Base-by-base conservation (phyloP, 2,797 vertebrate genomes). In the Crypturellus tataupa region DNA sequence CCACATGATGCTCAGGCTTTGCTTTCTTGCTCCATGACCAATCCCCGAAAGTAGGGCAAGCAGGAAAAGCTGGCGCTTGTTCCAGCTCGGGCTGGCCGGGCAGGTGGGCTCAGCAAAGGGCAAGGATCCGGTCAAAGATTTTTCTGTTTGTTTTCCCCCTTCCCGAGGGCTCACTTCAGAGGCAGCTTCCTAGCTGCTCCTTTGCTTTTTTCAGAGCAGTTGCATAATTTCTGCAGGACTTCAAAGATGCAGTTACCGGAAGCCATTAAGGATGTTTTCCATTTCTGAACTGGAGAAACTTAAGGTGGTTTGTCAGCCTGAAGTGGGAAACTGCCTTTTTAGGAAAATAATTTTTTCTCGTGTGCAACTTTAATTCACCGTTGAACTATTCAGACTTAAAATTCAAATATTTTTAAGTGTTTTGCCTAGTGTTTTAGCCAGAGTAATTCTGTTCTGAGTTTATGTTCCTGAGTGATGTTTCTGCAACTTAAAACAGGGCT, bases 221-320 rank as follows among this genome's bases (percentile, higher is more conserved):
- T 92, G 25, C 42, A 71, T 75, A 95, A 87, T 85, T 89, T 18
- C 80, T 76, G 55, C 76, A 87, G 33, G 10, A 80, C 93, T 95
- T 96, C 94, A 96, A 89, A 93, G 93, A 5, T 27, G 83, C 44
- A 18, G 65, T 85, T 93, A 76, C 46, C 0, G 49, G 91, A 92
- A 96, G 77, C 91, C 51, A 16, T 90, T 95, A 87, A 93, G 94
- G 95, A 81, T 91, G 94, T 94, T 88, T 96, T 86, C 89, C 63
- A 10, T 87, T 70, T 89, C 85, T 79, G 69, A 33, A 47, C 62
- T 72, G 69, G 49, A 76, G 76, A 79, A 94, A 81, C 37, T 95
- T 94, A 95, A 96, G 89, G 93, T 93, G 70, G 89, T 85, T 94
- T 80, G 69, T 93, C 91, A 71, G 33, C 33, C 47, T 79, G 46